Base-by-base conservation (phyloP, 2,797 vertebrate species). In the Aldrovandia affinis region DNA sequence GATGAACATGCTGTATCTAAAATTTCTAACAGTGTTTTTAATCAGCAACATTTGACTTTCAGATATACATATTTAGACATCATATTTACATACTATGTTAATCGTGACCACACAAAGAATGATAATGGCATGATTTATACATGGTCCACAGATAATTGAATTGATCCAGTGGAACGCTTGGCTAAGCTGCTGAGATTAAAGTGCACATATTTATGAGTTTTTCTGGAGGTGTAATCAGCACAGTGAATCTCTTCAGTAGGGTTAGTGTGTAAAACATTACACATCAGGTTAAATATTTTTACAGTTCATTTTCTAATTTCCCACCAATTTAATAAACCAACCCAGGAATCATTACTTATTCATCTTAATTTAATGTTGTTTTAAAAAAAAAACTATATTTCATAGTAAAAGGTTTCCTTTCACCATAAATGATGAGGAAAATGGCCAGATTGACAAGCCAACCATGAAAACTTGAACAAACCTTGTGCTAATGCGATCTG, bases 101-200 rank as follows among this genome's bases (percentile, higher is more conserved):
- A 91, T 89, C 90, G 89, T 80, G 86, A 88, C 87, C 77, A 86
- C 81, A 55, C 44, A 14, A 83, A 65, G 63, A 50, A 87, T 82
- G 83, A 86, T 85, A 85, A 86, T 84, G 78, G 63, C 78, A 44
- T 83, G 81, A 83, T 87, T 83, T 86, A 83, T 80, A 54, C 77
- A 68, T 75, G n/a, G 68, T 86, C 83, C 78, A 78, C 54, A 44
- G 83, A 75, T 63, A 70, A 75, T 86, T 77, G 83, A 84, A 82
- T 88, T 83, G 81, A 86, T 86, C 55, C 81, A 14, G 47, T 68
- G 10, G 28, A 83, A 78, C 42, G 73, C 70, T 85, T 86, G 54
- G 47, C 80, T 54, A 59, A 65, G 61, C 85, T 87, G 83, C 83
- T 78, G 88, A 47, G 85, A 86, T 82, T 47, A 77, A 59, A 81